Evolutionary conservation across 1,140 invertebrate species (phyloP).

Genomic region (Brachionus plicatilis): DNA sequence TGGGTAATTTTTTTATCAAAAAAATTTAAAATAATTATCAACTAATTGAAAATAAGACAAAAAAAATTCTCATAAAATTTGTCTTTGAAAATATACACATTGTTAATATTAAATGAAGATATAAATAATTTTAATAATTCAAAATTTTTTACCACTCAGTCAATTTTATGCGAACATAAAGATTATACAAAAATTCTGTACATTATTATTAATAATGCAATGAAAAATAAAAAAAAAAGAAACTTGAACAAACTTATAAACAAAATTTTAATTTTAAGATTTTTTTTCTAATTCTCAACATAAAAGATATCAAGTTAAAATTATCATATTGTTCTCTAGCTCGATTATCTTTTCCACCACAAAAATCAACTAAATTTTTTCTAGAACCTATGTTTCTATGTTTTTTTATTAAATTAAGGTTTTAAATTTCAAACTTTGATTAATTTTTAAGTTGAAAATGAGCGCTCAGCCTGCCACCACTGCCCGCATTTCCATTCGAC

Average conservation of each 20-base stretch:
- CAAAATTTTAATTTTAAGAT: not conserved
- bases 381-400: not conserved
- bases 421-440: not conserved
- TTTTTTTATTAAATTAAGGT: not conserved
- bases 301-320: not conserved
- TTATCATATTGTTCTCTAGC: not conserved
- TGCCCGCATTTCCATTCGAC: slow-evolving; percentile 16
- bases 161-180: not conserved
- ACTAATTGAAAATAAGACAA: not conserved
- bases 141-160: not conserved
- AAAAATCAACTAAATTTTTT: not conserved
- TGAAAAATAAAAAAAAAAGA: not conserved
- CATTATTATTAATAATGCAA: not conserved
- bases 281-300: not conserved
- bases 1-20: too few relatives aligned
- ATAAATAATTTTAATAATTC: not conserved
- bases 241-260: not conserved
- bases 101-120: not conserved
- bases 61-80: not conserved
- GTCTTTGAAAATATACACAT: not conserved
- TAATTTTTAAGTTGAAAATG: slow-evolving; percentile 1
- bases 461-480: slow-evolving; percentile 22
- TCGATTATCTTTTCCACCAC: not conserved
- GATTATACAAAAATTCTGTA: not conserved
- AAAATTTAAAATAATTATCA: too few relatives aligned